A percentile compares a stretch with the other conserved stretches of the same genome.
These are phyloP conservation scores for Hypsopygia costalis DNA, from an alignment of 2,888 invertebrate genomes.

Conservation along the genomic window DNA sequence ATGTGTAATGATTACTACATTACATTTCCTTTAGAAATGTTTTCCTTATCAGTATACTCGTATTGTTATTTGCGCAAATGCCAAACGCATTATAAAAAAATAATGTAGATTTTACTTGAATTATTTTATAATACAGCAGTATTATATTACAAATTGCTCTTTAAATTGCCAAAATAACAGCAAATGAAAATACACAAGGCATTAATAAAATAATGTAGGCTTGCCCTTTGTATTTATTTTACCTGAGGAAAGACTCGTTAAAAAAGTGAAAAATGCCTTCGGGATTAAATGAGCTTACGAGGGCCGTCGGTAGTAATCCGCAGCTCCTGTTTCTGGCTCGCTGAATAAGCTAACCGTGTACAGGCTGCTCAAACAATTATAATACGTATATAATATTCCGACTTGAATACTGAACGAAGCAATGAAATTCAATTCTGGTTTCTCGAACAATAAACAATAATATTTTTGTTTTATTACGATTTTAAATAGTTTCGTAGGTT, in stretches of 20 bases:
- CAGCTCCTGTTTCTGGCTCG: slow-evolving; percentile 72
- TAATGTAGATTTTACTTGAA: no score
- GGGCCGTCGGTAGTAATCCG: slow-evolving; percentile 61
- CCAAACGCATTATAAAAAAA: no score
- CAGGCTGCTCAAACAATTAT: slow-evolving; percentile 48
- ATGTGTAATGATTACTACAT: no score
- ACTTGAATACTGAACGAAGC: background rate
- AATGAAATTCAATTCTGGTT: background rate
- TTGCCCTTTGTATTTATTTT: slow-evolving; percentile 15
- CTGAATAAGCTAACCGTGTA: slow-evolving; percentile 71
- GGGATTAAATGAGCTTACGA: slow-evolving; percentile 48
- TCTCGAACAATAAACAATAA: no score
- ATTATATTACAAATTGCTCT: background rate
- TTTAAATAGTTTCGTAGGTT: slow-evolving; percentile 21
- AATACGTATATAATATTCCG: slow-evolving; percentile 9
- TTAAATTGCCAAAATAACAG: background rate
- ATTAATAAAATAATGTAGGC: slow-evolving; percentile 8
- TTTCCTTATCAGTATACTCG: no score
- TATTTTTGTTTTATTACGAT: background rate
- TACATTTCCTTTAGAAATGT: no score
- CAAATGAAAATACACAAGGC: slow-evolving; percentile 5
- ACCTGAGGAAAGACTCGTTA: slow-evolving; percentile 27
- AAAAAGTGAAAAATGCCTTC: slow-evolving; percentile 36
- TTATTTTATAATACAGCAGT: no score
- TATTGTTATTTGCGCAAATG: no score